Base-by-base conservation (phyloP, 2,888 invertebrate species). In the Polia nebulosa region DNA sequence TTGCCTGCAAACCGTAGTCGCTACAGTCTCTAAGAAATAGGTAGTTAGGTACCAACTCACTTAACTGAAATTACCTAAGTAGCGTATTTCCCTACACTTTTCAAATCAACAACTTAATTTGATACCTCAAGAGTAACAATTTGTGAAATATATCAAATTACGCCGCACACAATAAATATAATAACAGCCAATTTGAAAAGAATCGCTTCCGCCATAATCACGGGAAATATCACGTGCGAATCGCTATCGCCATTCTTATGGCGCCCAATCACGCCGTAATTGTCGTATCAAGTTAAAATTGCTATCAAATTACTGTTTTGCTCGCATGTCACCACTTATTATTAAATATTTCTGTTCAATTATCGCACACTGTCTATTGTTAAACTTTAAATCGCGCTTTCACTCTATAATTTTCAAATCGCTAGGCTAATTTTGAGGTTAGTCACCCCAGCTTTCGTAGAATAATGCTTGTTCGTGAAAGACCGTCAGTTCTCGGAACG, bases 271-370 rank as follows among this genome's bases (percentile, higher is more conserved):
- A 85, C 73, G 49, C 25, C 59, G 58, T 88, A 87, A 89, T 86
- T 84, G 85, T 76, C 80, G 76, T 87, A 89, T 88, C 84, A 86
- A 81, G 78, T 75, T 72, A 34, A 89, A 89, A 89, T 89, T 86
- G 77, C 84, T 84, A 83, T 84, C 77, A 88, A 88, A 84, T 87
- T 87, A 87, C 82, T 85, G 83, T 87, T 89, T 87, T 83, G 80
- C 82, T 85, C 82, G 85, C 88, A 88, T 87, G 87, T 87, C 87
- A 76, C 87, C 87, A 86, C 83, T 79, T 86, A 76, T 82, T 72
- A 82, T 44, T 59, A 70, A 79, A 82, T 65, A 27, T 76, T 67
- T 78, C 45, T 62, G 60, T 78, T 41, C 73, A 78, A 78, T 78
- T 78, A 78, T 78, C 57, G 78, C 53, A 39, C 39, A 78, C 82